Percentiles rank a stretch among this genome's conserved stretches.
Evolutionary conservation across 2,888 invertebrate species (phyloP).

Genomic region (Microplitis manilae): DNA sequence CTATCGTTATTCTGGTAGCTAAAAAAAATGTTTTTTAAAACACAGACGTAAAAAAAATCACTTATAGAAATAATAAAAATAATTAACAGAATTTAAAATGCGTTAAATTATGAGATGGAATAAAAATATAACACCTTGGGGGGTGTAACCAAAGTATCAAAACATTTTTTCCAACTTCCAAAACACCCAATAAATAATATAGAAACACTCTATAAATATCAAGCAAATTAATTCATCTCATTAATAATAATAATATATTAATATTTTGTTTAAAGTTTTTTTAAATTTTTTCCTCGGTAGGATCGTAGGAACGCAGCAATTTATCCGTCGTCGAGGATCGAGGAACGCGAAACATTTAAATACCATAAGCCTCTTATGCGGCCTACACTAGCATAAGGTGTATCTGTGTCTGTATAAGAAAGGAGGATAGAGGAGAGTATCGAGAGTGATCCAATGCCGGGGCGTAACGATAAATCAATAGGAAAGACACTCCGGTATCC

Average conservation of each 20-base stretch:
- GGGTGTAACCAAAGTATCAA: neutral
- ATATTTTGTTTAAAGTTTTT: neutral
- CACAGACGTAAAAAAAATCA: no score
- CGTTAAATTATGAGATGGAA: neutral
- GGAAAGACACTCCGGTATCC: conserved; percentile 58
- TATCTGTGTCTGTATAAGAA: neutral
- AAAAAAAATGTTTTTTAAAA: no score
- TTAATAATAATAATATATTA: neutral
- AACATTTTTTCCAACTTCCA: neutral
- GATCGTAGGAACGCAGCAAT: neutral
- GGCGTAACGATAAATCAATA: conserved; percentile 69
- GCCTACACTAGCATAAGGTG: neutral
- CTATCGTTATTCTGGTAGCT: no score
- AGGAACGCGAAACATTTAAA: no score
- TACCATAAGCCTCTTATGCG: no score
- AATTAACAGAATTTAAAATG: neutral
- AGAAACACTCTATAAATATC: conserved; percentile 28
- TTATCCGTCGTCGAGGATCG: neutral
- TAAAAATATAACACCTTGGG: neutral
- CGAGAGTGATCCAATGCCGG: conserved; percentile 18
- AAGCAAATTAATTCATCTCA: conserved; percentile 22
- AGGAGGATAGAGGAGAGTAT: neutral
- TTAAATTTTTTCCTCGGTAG: neutral
- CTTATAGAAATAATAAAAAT: no score
- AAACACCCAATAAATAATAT: neutral